Evolutionary conservation across 2,888 invertebrate species (phyloP).

Genomic region (Furcula furcula): DNA sequence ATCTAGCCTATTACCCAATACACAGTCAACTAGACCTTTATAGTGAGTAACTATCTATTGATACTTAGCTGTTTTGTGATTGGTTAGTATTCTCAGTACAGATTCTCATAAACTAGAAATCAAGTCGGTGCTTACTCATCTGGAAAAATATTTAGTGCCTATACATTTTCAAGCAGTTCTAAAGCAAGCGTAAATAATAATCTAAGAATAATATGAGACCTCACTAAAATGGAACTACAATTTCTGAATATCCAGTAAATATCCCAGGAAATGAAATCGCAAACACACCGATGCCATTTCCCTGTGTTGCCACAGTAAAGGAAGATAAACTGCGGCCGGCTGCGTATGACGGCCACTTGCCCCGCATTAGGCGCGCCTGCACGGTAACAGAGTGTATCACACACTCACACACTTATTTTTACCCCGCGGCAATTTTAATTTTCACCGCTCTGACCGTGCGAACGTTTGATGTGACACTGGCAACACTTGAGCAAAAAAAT

Average conservation of each 20-base stretch:
- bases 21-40: too few relatives aligned
- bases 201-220: too few relatives aligned
- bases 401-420: conserved; percentile 74
- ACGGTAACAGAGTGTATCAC: conserved; percentile 69
- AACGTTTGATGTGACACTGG: conserved; percentile 68
- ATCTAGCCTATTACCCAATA: too few relatives aligned
- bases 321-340: conserved; percentile 73
- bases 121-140: too few relatives aligned
- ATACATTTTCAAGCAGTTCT: too few relatives aligned
- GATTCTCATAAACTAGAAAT: too few relatives aligned
- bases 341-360: conserved; percentile 75
- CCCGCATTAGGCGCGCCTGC: conserved; percentile 71
- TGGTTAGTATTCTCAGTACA: too few relatives aligned
- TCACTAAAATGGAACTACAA: conserved; percentile 5
- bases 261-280: conserved; percentile 59
- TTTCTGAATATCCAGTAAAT: conserved; percentile 36
- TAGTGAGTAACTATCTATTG: too few relatives aligned
- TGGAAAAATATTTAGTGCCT: too few relatives aligned
- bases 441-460: conserved; percentile 72
- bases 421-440: conserved; percentile 76
- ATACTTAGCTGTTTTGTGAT: too few relatives aligned
- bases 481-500: conserved; percentile 53
- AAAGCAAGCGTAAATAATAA: too few relatives aligned
- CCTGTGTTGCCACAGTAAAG: conserved; percentile 67
- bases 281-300: conserved; percentile 69